Evolutionary conservation across 2,888 invertebrate species (phyloP).

Genomic region (Lasioglossum figueresi): DNA sequence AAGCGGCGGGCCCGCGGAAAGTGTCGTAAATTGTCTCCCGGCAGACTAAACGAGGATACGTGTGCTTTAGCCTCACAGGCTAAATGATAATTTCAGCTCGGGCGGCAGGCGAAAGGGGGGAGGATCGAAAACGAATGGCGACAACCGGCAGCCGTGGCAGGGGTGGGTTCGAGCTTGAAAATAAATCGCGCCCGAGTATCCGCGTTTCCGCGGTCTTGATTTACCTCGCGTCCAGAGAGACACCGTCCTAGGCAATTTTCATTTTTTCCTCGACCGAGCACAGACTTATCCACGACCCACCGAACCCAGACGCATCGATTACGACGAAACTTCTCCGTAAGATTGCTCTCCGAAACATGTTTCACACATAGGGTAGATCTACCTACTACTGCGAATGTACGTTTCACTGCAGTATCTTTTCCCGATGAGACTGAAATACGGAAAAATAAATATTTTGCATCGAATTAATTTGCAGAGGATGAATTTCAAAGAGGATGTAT

Average conservation of each 20-base stretch:
- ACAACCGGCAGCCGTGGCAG: conserved; percentile 20
- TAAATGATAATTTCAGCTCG: conserved; percentile 71
- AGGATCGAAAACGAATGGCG: conserved; percentile 41
- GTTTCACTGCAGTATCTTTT: no score
- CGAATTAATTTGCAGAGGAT: no score
- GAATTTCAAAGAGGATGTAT: no score
- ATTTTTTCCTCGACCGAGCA: conserved; percentile 1
- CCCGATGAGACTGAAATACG: no score
- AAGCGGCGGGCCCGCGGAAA: conserved; percentile 65
- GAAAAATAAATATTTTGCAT: no score
- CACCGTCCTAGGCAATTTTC: conserved; percentile 8
- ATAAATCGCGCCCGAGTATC: conserved; percentile 31
- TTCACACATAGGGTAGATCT: no score
- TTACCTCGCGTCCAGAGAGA: not conserved
- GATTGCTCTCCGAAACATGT: no score
- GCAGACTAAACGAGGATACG: conserved; percentile 70
- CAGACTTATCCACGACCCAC: not conserved
- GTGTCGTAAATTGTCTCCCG: conserved; percentile 75
- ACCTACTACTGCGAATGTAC: no score
- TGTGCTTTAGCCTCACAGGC: conserved; percentile 50
- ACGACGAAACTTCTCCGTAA: not conserved
- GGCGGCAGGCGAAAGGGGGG: not conserved
- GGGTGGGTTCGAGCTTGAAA: not conserved
- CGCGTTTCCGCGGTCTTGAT: conserved; percentile 20
- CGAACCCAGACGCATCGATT: not conserved